Conservation (phyloP, 2,888 invertebrate species). For the Pyrgus malvae region DNA sequence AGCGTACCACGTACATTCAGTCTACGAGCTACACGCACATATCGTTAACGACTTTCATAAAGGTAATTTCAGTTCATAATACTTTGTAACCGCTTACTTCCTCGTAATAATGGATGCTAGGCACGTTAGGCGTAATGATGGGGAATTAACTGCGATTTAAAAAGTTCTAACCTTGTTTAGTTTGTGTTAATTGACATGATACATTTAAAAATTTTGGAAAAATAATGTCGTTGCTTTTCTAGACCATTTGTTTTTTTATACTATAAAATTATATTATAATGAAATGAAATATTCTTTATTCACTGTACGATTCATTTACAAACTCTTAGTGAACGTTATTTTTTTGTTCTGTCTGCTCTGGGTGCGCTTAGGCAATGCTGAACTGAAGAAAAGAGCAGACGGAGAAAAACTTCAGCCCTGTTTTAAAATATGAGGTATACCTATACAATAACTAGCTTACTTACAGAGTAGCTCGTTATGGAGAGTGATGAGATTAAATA, state of each 20-base stretch:
- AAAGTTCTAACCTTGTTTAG: constrained; percentile 2
- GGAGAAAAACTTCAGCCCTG: no score
- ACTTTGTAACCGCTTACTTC: constrained; percentile 15
- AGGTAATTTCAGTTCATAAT: constrained; percentile 24
- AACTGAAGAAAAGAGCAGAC: no score
- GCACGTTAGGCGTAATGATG: constrained; percentile 18
- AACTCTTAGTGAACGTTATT: no score
- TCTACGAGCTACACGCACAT: constrained; percentile 17
- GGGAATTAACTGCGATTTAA: constrained; percentile 6
- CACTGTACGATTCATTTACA: background rate
- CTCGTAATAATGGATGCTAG: constrained; percentile 6
- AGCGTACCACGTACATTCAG: constrained; percentile 11
- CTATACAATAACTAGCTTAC: no score
- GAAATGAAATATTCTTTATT: no score
- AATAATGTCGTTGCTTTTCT: no score
- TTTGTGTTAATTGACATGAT: background rate
- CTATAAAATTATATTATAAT: background rate
- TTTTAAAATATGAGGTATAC: no score
- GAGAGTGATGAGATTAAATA: no score
- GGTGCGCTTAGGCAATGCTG: no score
- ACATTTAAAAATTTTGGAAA: no score
- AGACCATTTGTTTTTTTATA: background rate
- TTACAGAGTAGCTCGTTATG: no score
- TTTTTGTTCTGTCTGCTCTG: no score
- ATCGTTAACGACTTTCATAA: constrained; percentile 20